A percentile compares a stretch with the other conserved stretches of the same genome.
Evolutionary conservation across 2,113 vertebrate genomes (phyloP).

Genomic region (Camelus bactrianus): DNA sequence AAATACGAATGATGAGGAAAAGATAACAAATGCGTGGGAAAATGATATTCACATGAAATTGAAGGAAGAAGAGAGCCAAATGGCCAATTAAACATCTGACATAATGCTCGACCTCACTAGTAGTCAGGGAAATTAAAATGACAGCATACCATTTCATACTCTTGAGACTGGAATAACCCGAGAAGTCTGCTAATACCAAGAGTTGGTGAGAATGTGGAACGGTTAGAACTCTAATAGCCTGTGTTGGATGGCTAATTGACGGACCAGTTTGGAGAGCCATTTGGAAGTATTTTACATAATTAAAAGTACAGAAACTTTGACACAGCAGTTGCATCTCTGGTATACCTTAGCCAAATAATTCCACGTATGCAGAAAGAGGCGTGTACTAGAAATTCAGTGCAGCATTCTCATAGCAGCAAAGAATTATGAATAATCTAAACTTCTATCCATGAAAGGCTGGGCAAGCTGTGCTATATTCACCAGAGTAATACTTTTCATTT

Average conservation of each 20-base stretch:
- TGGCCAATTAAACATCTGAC: background rate
- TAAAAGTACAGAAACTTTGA: constrained; percentile 16
- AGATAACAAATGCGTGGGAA: background rate
- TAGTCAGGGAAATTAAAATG: background rate
- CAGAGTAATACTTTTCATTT: background rate
- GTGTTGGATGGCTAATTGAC: background rate
- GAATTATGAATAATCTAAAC: background rate
- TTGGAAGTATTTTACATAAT: constrained; percentile 2
- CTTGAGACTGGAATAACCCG: background rate
- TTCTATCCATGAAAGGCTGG: background rate
- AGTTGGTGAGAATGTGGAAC: background rate
- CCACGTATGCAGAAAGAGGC: background rate
- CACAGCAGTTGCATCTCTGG: background rate
- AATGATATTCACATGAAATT: constrained; percentile 2
- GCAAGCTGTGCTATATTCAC: background rate
- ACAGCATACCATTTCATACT: background rate
- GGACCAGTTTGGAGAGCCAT: constrained; percentile 24
- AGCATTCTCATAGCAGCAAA: constrained; percentile 3
- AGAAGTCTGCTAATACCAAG: constrained; percentile 19
- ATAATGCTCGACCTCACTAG: background rate
- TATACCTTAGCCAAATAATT: constrained; percentile 9
- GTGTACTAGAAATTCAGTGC: background rate
- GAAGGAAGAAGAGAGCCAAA: background rate
- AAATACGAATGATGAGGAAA: background rate
- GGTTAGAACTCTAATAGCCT: background rate